phyloP scores from a whole-genome alignment of 2,797 vertebrate genomes.

The Thunnus albacares region DNA sequence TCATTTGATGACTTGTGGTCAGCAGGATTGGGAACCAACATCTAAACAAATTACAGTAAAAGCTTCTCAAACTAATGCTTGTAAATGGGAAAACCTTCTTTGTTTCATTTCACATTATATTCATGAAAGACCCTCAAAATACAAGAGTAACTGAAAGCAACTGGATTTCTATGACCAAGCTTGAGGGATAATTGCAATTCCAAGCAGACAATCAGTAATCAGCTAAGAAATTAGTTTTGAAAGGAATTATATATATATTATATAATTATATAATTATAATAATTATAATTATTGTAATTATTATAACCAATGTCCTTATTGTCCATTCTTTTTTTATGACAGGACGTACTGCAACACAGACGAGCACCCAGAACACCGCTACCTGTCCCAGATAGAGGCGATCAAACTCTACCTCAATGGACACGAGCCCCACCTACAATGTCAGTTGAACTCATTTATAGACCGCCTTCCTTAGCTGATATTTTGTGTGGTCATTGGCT shows the following conservation, averaged over 20 bases:
- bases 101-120: constrained; percentile 32
- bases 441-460: constrained; percentile 82
- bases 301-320: background rate
- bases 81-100: constrained; percentile 32
- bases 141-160: constrained; percentile 9
- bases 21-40: constrained; percentile 37
- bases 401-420: constrained; percentile 96
- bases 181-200: background rate
- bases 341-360: constrained; percentile 99
- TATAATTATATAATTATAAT: background rate
- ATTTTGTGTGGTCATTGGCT: background rate
- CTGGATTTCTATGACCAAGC: background rate
- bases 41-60: constrained; percentile 65
- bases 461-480: background rate
- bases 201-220: background rate
- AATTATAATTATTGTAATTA: background rate
- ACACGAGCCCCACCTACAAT: constrained; percentile 92
- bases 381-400: constrained; percentile 94
- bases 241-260: background rate
- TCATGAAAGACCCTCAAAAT: background rate
- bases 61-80: constrained; percentile 54
- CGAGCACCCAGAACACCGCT: constrained; percentile 92
- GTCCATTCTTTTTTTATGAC: constrained; percentile 16
- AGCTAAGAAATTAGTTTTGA: background rate
- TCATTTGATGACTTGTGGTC: constrained; percentile 67